A percentile compares a stretch with the other conserved stretches of the same genome.
Evolutionary conservation across 2,797 vertebrate species (phyloP).

Genomic region (Mormyrops boulengeri): DNA sequence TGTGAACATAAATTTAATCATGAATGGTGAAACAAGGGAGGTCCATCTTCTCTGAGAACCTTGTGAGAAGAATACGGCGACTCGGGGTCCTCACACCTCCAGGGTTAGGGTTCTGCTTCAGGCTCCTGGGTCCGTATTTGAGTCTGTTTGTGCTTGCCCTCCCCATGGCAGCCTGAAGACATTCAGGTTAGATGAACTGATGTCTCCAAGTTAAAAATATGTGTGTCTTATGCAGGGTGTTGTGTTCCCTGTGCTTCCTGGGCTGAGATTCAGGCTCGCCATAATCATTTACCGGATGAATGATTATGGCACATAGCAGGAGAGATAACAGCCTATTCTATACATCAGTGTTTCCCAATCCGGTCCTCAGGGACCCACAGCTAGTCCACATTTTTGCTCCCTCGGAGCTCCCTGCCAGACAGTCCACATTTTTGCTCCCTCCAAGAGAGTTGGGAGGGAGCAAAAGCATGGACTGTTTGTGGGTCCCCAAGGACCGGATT

Average conservation of each 20-base stretch:
- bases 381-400: background rate
- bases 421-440: background rate
- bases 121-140: background rate
- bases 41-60: background rate
- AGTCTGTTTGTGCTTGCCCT: background rate
- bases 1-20: background rate
- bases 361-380: background rate
- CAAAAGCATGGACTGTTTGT: background rate
- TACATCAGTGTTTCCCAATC: background rate
- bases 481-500: background rate
- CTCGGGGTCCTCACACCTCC: background rate
- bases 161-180: background rate
- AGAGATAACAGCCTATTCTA: background rate
- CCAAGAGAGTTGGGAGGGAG: background rate
- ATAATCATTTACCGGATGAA: background rate
- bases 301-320: background rate
- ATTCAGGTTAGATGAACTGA: background rate
- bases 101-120: background rate
- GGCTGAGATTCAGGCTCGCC: background rate
- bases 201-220: background rate
- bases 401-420: background rate
- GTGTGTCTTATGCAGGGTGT: background rate
- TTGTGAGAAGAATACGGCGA: background rate
- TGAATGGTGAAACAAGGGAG: background rate
- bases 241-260: background rate